These are phyloP conservation scores for Aporophyla nigra DNA, from an alignment of 2,888 invertebrate species.

Conservation along the genomic window DNA sequence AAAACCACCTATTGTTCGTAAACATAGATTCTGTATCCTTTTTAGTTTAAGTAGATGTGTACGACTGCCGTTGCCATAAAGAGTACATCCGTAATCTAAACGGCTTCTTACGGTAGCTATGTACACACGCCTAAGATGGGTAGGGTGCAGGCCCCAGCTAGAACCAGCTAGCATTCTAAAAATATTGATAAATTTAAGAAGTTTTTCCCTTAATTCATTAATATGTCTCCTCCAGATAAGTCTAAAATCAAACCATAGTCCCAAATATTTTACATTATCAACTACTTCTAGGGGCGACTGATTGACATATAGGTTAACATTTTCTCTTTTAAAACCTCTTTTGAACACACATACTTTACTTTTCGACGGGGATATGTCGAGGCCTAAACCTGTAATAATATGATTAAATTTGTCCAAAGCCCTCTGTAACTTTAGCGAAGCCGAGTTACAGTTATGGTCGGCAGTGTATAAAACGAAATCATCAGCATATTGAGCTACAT, in stretches of 20 bases:
- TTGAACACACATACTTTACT: not conserved
- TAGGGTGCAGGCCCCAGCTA: not conserved
- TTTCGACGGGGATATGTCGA: not conserved
- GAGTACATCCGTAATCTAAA: not conserved
- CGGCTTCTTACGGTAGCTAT: not conserved
- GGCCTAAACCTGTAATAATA: no score
- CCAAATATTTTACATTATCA: not conserved
- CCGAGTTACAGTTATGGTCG: no score
- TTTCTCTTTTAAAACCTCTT: constrained; percentile 1
- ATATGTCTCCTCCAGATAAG: not conserved
- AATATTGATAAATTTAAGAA: no score
- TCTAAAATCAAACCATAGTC: not conserved
- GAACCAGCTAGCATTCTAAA: no score
- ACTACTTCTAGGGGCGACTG: not conserved
- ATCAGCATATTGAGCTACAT: no score
- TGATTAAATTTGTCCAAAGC: no score
- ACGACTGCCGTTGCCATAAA: not conserved
- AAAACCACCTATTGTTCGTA: no score
- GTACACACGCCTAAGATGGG: not conserved
- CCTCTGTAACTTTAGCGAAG: no score
- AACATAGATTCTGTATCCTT: no score
- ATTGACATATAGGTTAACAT: not conserved
- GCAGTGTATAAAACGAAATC: no score
- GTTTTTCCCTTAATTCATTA: not conserved
- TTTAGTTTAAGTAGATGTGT: not conserved